Percentiles rank a stretch among this genome's conserved stretches.
phyloP scores from a whole-genome alignment of 1,140 invertebrate genomes.

The Nylanderia fulva region DNA sequence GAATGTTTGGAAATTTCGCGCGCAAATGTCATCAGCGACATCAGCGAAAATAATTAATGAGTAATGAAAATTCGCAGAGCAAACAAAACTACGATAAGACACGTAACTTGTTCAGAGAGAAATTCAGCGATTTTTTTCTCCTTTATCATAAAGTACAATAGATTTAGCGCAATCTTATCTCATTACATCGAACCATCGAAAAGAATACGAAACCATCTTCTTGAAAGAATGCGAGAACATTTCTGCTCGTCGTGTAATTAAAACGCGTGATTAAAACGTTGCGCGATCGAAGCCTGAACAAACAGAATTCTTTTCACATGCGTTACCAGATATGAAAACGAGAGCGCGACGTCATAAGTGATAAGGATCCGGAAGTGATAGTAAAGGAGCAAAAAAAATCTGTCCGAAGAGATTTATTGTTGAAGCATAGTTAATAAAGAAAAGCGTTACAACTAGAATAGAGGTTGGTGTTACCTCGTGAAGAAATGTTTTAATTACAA shows the following conservation, averaged over 20 bases:
- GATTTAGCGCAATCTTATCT: constrained; percentile 36
- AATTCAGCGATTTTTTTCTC: no score
- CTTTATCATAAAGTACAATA: neutral
- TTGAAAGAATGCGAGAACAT: neutral
- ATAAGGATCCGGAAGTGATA: neutral
- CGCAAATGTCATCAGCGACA: neutral
- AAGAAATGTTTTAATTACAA: constrained; percentile 10
- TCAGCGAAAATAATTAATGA: constrained; percentile 38
- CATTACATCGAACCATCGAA: neutral
- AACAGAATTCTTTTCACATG: neutral
- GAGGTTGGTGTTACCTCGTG: neutral
- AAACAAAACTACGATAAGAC: neutral
- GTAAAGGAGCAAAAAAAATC: neutral
- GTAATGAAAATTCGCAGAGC: constrained; percentile 14
- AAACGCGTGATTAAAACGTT: neutral
- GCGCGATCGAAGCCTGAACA: neutral
- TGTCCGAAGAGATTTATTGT: neutral
- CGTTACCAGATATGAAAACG: constrained; percentile 23
- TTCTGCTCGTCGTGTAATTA: neutral
- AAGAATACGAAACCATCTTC: neutral
- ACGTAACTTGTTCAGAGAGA: no score
- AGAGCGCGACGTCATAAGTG: neutral
- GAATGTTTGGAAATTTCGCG: neutral
- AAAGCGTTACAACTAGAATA: constrained; percentile 21
- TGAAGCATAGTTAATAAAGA: constrained; percentile 19